Evolutionary conservation across 2,888 invertebrate species (phyloP).

Genomic region (Blastobasis adustella): DNA sequence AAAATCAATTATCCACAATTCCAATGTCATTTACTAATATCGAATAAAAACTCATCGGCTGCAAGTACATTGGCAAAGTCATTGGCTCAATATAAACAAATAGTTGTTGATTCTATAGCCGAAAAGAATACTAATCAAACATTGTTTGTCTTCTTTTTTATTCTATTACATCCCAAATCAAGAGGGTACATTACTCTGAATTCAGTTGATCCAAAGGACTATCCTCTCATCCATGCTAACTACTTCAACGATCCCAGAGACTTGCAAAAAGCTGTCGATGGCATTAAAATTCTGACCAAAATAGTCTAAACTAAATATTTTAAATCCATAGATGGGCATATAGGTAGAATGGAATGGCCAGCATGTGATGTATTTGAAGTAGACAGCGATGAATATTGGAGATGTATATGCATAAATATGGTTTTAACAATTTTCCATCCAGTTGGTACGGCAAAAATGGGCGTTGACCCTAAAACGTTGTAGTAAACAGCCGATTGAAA

Average conservation of each 20-base stretch:
- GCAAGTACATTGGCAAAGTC: background rate
- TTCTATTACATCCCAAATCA: background rate
- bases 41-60: background rate
- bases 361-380: slow-evolving; percentile 30
- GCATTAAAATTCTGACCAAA: slow-evolving; percentile 35
- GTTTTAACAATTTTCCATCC: slow-evolving; percentile 77
- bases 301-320: slow-evolving; percentile 35
- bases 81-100: background rate
- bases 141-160: background rate
- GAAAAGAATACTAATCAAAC: background rate
- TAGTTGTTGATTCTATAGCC: background rate
- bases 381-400: slow-evolving; percentile 39
- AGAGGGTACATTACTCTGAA: slow-evolving; percentile 31
- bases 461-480: slow-evolving; percentile 37
- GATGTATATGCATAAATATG: slow-evolving; percentile 61
- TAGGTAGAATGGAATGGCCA: slow-evolving; percentile 32
- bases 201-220: slow-evolving; percentile 70
- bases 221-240: slow-evolving; percentile 77
- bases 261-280: slow-evolving; percentile 36
- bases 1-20: background rate
- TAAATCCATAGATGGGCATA: slow-evolving; percentile 29
- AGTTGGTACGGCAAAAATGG: slow-evolving; percentile 78
- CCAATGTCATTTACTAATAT: background rate
- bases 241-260: slow-evolving; percentile 72
- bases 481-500: slow-evolving; percentile 72